Base-by-base conservation (phyloP, 2,113 vertebrate genomes). In the Calyptommatus sinebrachiatus region DNA sequence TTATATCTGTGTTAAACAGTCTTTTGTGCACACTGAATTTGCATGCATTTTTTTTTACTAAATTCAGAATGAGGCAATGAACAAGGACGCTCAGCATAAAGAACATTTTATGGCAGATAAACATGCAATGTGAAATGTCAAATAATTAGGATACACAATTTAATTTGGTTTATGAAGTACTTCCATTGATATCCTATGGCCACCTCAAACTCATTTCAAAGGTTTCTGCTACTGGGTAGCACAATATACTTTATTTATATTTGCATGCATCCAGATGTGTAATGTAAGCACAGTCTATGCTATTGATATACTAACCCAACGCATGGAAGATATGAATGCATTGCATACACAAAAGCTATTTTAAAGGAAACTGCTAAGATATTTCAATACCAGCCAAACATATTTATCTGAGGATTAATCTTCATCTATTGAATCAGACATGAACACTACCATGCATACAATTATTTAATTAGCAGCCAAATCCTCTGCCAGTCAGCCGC, bases 341-440 rank as follows among this genome's bases (percentile, higher is more conserved):
- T 61, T 69, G 82, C 83, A 92, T 78, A 92, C 91, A 92, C 86
- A 90, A 85, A 90, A 91, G 88, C 90, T 95, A 94, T 95, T 96
- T 95, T 93, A 94, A 93, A 95, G 93, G 93, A 95, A 93, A 94
- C 93, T 94, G 93, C 93, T 94, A 96, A 96, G 94, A 94, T 93
- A 95, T 94, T 94, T 95, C 93, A 94, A 95, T 95, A 95, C 94
- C 95, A 94, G 96, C 94, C 96, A 97, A 97, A 97, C 96, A 98
- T 98, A 98, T 99, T 98, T 98, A 97, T 98, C 96, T 95, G 96
- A 97, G 97, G 97, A 99, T 99, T 98, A 98, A 97, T 96, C 95
- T 96, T 96, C 93, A 95, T 96, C 93, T 96, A 96, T 96, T 95
- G 93, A 97, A 97, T 97, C 96, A 97, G 97, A 96, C 93, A 90